Evolutionary conservation across 2,888 invertebrate genomes (phyloP), one percentile per base, ranked within the genome.

Genomic region (Ceramica pisi): DNA sequence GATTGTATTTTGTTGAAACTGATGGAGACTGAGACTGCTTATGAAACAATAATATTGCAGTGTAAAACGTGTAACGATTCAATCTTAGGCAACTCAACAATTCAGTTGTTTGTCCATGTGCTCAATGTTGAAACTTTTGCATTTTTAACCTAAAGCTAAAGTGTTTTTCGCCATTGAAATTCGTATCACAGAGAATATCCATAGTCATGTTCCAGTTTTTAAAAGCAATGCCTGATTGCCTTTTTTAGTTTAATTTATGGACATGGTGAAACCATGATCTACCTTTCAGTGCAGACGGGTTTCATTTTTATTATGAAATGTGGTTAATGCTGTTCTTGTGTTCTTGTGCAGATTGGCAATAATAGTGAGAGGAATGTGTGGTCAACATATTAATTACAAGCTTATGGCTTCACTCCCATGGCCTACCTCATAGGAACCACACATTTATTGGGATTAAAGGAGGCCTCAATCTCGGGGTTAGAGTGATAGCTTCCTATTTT

Each of bases 61-160:
- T 23, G 16, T 38, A 23, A 38, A 74, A 68, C 23, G 8, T 48
- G 7, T 63, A 55, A 63, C 41, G 8, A 63, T 63, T 64, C 12
- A 70, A 75, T 64, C 75, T 70, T 53, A 63, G 31, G n/a, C 41
- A 63, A 74, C 61, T 26, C 12, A 46, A 57, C 44, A 38, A 57
- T 59, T 59, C 64, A 71, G 64, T 56, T 50, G 60, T 21, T 35
- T 41, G 23, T 50, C 35, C 44, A 73, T 73, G 60, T 61, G 60
- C 48, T 44, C 60, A 50, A 73, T 67, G 60, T 71, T 66, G 72
- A 60, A 55, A 21, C 70, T 26, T 55, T 69, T 75, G 75, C 70
- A 75, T 75, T 75, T 75, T 75, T 69, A 63, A 70, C 51, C 46
- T 14, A 69, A 63, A 75, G 51, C 75, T 59, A 48, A 74, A 74